Evolutionary conservation across 30 jellyfish, hydroid and myxozoan species (phyloP).

Genomic region (Aurelia sp.): DNA sequence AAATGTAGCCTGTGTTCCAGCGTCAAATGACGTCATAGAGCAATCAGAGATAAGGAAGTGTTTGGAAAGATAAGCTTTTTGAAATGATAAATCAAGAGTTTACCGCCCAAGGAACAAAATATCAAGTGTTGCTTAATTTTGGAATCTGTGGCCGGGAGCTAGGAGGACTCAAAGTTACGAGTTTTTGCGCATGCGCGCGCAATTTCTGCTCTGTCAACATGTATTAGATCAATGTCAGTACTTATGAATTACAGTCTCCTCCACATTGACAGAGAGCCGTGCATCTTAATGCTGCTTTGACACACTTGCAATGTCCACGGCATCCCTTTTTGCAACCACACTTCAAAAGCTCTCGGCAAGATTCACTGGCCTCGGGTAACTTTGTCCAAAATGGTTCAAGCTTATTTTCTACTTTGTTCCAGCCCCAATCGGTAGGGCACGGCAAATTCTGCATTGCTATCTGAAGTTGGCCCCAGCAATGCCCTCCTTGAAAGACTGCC

Average conservation of each 20-base stretch:
- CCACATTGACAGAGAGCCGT: constrained; percentile 21
- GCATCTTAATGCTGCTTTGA: constrained; percentile 17
- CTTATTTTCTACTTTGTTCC: neutral
- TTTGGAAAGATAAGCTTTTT: too few relatives aligned
- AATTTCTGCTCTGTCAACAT: too few relatives aligned
- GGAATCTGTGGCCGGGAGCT: too few relatives aligned
- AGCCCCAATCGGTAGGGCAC: constrained; percentile 36
- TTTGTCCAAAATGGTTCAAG: constrained; percentile 19
- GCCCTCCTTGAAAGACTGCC: constrained; percentile 35
- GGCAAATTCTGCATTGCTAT: neutral
- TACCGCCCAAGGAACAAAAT: too few relatives aligned
- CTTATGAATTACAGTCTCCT: constrained; percentile 6
- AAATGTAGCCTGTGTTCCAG: too few relatives aligned
- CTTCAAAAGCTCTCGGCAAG: constrained; percentile 10
- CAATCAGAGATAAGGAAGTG: too few relatives aligned
- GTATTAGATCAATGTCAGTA: neutral
- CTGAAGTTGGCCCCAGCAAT: constrained; percentile 33
- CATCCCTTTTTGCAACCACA: neutral
- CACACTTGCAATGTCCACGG: constrained; percentile 18
- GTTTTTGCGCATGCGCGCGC: too few relatives aligned
- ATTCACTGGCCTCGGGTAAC: constrained; percentile 1
- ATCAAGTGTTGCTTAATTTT: too few relatives aligned
- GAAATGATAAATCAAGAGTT: too few relatives aligned
- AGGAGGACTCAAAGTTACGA: too few relatives aligned
- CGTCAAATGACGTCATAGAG: constrained; percentile 5